Conservation (phyloP, 2,797 vertebrate genomes). For the Chloroceryle inda region DNA sequence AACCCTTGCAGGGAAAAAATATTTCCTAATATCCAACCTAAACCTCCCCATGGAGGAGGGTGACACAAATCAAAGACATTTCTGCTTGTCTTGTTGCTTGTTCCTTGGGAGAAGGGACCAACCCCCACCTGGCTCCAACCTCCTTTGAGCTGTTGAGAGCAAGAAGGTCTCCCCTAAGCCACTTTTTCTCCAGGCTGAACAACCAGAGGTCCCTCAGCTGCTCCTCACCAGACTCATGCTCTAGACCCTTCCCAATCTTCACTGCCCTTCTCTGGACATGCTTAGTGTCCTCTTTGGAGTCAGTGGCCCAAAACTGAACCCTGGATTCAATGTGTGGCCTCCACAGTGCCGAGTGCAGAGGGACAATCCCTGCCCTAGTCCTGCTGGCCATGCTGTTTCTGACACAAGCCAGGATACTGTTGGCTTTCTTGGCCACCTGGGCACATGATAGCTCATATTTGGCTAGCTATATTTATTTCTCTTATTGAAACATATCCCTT, state of each 20-base stretch:
- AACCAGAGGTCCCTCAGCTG: no score
- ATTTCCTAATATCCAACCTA: no score
- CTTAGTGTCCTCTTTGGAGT: neutral
- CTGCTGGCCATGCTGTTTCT: neutral
- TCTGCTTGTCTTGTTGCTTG: no score
- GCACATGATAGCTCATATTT: neutral
- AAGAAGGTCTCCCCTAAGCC: no score
- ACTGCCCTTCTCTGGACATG: neutral
- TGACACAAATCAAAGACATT: no score
- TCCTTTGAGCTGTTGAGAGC: no score
- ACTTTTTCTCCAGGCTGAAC: no score
- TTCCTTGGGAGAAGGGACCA: no score
- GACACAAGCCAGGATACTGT: neutral
- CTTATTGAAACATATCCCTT: rapidly evolving
- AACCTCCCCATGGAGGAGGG: no score
- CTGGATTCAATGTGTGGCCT: neutral
- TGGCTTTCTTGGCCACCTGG: neutral
- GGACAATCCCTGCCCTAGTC: neutral
- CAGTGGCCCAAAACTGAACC: neutral
- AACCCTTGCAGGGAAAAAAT: no score
- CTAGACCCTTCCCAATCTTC: neutral
- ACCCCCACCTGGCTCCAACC: no score
- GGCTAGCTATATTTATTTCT: neutral
- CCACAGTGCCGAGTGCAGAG: neutral
- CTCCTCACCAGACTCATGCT: neutral